A percentile compares a stretch with the other conserved stretches of the same genome.
Conservation (phyloP, 2,888 invertebrate genomes). For the Tubulanus polymorphus region DNA sequence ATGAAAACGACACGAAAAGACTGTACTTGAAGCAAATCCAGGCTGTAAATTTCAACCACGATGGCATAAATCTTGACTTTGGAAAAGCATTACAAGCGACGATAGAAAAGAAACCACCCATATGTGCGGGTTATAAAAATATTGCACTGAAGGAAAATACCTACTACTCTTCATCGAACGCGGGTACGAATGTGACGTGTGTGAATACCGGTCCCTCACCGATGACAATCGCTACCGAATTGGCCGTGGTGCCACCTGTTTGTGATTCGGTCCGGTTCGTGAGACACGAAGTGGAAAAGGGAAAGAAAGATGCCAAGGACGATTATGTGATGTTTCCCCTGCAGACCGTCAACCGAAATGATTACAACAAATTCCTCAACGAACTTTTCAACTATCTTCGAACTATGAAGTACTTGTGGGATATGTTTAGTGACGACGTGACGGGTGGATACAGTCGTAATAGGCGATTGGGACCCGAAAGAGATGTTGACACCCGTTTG, state of each 20-base stretch:
- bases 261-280: neutral
- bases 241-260: neutral
- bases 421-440: neutral
- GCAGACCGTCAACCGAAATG: neutral
- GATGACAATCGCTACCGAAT: neutral
- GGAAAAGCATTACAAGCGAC: neutral
- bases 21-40: neutral
- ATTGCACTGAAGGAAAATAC: neutral
- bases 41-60: neutral
- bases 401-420: neutral
- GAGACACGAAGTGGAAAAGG: conserved; percentile 1
- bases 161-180: conserved; percentile 1
- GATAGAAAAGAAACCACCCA: neutral
- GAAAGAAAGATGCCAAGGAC: conserved; percentile 1
- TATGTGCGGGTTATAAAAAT: neutral
- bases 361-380: neutral
- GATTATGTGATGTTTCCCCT: neutral
- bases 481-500: neutral
- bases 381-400: neutral
- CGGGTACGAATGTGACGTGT: neutral
- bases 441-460: neutral
- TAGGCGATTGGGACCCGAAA: neutral
- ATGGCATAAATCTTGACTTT: neutral
- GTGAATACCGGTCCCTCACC: neutral
- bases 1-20: conserved; percentile 2